Evolutionary conservation across 2,888 invertebrate species (phyloP).

Genomic region (Sylvicola cinctus): DNA sequence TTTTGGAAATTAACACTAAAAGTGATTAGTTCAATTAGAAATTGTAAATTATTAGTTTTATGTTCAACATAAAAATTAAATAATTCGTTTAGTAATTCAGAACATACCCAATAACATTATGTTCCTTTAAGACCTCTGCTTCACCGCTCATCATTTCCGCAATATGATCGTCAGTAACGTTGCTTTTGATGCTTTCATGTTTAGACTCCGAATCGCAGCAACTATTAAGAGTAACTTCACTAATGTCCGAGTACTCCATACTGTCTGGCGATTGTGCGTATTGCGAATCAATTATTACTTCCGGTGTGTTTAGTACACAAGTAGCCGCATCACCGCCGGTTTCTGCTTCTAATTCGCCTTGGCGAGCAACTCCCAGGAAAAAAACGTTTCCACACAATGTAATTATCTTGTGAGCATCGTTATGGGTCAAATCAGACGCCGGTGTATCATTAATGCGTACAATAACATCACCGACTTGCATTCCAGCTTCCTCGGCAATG

Average conservation of each 20-base stretch:
- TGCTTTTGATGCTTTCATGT: slow-evolving; percentile 12
- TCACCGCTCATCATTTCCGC: slow-evolving; percentile 46
- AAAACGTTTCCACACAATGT: slow-evolving; percentile 49
- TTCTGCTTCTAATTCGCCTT: slow-evolving; percentile 37
- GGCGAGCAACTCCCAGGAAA: slow-evolving; percentile 29
- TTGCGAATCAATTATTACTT: neutral
- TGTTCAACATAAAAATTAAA: too few species aligned
- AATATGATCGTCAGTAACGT: slow-evolving; percentile 38
- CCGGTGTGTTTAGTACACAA: neutral
- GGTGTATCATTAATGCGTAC: slow-evolving; percentile 51
- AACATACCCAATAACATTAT: slow-evolving; percentile 42
- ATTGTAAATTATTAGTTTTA: slow-evolving; percentile 8
- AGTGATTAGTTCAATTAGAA: slow-evolving; percentile 13
- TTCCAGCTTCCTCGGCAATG: slow-evolving; percentile 61
- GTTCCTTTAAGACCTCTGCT: slow-evolving; percentile 42
- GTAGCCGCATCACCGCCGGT: neutral
- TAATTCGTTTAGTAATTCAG: slow-evolving; percentile 1
- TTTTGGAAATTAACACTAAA: slow-evolving; percentile 47
- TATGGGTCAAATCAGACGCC: slow-evolving; percentile 48
- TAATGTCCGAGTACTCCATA: slow-evolving; percentile 1
- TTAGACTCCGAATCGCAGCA: slow-evolving; percentile 5
- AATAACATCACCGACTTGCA: slow-evolving; percentile 69
- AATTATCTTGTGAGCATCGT: slow-evolving; percentile 55
- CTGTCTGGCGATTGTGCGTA: slow-evolving; percentile 1
- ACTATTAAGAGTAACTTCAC: slow-evolving; percentile 2